Percentiles rank a stretch among this genome's conserved stretches.
These are phyloP conservation scores for Zoanthus solanderi DNA, from an alignment of 92 coral and sea anemone species.

Conservation along the genomic window DNA sequence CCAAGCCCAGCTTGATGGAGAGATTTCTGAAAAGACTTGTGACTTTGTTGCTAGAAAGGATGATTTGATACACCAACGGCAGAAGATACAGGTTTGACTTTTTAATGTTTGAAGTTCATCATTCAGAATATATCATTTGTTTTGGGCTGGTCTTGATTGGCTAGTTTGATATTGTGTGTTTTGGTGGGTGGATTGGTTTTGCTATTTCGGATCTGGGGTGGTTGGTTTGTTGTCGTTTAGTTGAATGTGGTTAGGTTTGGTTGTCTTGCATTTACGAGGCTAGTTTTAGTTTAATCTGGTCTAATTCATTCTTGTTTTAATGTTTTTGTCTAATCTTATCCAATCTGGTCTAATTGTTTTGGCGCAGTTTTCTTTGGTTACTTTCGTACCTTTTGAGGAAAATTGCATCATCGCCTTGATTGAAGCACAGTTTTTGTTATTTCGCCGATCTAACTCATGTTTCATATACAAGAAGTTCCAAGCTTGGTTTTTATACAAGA, in stretches of 20 bases:
- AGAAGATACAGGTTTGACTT: conserved; percentile 61
- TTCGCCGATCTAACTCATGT: not conserved
- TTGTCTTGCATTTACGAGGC: too few relatives aligned
- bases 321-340: not conserved
- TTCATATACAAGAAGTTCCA: not conserved
- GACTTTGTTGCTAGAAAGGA: conserved; percentile 65
- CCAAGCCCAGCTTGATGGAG: conserved; percentile 63
- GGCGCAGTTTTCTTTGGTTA: not conserved
- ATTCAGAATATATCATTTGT: too few relatives aligned
- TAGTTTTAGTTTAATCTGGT: not conserved
- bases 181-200: too few relatives aligned
- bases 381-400: not conserved
- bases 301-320: not conserved
- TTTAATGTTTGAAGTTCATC: too few relatives aligned
- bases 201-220: too few relatives aligned
- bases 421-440: not conserved
- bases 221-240: too few relatives aligned
- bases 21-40: conserved; percentile 72
- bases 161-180: too few relatives aligned
- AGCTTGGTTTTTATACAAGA: not conserved
- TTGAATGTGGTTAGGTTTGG: too few relatives aligned
- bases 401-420: not conserved
- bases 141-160: too few relatives aligned
- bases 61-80: conserved; percentile 66
- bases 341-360: not conserved